Conservation (phyloP, 2,797 vertebrate genomes). For the Trichosurus vulpecula region DNA sequence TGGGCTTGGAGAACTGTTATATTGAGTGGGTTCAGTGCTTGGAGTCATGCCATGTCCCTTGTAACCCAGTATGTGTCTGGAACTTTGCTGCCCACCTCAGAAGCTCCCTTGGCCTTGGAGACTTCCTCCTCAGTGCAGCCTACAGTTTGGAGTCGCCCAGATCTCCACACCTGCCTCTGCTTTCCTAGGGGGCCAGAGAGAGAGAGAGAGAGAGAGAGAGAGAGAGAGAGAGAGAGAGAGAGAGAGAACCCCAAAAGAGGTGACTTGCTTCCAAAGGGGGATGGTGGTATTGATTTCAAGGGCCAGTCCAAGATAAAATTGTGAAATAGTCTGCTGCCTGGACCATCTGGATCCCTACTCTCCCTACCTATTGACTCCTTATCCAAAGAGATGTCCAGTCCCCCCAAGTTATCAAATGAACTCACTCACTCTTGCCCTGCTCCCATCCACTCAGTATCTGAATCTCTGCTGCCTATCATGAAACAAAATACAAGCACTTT, state of each 20-base stretch:
- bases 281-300: not conserved
- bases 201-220: too few relatives aligned
- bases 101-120: not conserved
- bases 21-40: not conserved
- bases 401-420: not conserved
- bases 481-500: not conserved
- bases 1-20: not conserved
- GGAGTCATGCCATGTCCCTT: not conserved
- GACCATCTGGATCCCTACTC: not conserved
- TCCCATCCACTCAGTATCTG: not conserved
- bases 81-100: not conserved
- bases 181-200: not conserved
- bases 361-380: not conserved
- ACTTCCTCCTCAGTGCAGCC: not conserved
- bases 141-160: not conserved
- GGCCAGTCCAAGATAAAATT: not conserved
- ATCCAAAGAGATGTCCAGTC: not conserved
- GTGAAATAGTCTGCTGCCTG: not conserved
- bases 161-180: not conserved
- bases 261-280: not conserved
- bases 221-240: too few relatives aligned
- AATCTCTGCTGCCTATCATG: not conserved
- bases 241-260: not conserved
- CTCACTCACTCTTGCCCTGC: not conserved
- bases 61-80: not conserved